Percentiles rank a stretch among this genome's conserved stretches.
Conservation (phyloP, 2,797 vertebrate species). For the Numenius phaeopus region DNA sequence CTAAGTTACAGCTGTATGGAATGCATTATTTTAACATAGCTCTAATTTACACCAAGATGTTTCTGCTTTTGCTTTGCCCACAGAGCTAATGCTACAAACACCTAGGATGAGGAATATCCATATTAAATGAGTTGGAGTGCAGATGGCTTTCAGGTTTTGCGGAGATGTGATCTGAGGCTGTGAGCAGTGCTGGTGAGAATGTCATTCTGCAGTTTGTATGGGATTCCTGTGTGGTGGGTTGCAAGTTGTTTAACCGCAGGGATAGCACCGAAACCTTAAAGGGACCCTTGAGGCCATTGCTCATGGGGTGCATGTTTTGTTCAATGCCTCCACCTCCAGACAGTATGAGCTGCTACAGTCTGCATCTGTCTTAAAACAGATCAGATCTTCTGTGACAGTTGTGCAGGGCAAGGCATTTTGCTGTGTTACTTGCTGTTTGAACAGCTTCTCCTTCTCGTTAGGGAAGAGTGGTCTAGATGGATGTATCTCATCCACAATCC, state of each 20-base stretch:
- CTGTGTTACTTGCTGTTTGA: not conserved
- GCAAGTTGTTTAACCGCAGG: not conserved
- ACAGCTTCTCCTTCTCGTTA: not conserved
- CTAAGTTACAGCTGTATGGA: not conserved
- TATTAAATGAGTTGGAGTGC: not conserved
- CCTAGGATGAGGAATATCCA: rapidly evolving
- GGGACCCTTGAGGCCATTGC: too few species aligned
- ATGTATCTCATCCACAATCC: not conserved
- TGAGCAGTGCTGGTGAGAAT: not conserved
- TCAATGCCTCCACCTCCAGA: not conserved
- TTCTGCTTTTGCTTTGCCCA: not conserved
- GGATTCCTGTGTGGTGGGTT: not conserved
- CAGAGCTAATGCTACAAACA: not conserved
- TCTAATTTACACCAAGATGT: not conserved
- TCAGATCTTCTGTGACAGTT: not conserved
- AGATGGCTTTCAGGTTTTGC: not conserved
- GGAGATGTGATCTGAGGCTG: not conserved
- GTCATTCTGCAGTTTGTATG: rapidly evolving
- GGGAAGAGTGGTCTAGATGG: not conserved
- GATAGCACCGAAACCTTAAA: not conserved
- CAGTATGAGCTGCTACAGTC: not conserved
- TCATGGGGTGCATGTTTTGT: not conserved
- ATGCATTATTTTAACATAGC: not conserved
- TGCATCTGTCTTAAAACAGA: not conserved
- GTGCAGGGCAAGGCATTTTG: not conserved